Evolutionary conservation across 2,797 vertebrate species (phyloP).

Genomic region (Pseudochirops cupreus): DNA sequence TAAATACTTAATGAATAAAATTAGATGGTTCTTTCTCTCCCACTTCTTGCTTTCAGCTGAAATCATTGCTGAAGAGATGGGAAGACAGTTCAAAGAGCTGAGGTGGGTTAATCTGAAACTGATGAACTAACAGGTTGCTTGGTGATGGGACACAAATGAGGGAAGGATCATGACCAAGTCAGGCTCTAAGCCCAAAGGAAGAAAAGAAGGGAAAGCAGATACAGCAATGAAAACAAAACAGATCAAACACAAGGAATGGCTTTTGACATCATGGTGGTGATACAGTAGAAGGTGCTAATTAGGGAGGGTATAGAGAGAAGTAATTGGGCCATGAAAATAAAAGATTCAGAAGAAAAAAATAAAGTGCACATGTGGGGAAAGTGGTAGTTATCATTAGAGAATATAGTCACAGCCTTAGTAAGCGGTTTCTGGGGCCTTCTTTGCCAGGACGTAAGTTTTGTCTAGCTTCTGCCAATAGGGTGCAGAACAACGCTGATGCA

Average conservation of each 20-base stretch:
- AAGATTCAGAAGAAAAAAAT: background rate
- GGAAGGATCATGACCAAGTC: background rate
- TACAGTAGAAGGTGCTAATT: background rate
- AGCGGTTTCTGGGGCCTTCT: background rate
- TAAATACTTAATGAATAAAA: background rate
- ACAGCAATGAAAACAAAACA: background rate
- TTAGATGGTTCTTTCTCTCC: background rate
- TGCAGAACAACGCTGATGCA: background rate
- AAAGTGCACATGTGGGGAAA: background rate
- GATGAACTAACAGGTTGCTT: background rate
- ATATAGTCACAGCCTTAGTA: background rate
- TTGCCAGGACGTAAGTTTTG: background rate
- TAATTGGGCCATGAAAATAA: background rate
- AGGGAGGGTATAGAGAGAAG: background rate
- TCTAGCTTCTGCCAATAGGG: background rate
- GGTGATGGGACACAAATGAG: background rate
- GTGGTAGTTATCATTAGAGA: background rate
- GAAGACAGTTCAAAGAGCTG: background rate
- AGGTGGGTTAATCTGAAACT: background rate
- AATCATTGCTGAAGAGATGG: background rate
- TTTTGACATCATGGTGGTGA: background rate
- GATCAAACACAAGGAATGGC: background rate
- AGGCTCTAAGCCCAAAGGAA: background rate
- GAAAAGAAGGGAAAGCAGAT: background rate
- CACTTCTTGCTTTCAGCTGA: background rate